Conservation (phyloP, 1,140 invertebrate species). For the Ceratosolen solmsi region DNA sequence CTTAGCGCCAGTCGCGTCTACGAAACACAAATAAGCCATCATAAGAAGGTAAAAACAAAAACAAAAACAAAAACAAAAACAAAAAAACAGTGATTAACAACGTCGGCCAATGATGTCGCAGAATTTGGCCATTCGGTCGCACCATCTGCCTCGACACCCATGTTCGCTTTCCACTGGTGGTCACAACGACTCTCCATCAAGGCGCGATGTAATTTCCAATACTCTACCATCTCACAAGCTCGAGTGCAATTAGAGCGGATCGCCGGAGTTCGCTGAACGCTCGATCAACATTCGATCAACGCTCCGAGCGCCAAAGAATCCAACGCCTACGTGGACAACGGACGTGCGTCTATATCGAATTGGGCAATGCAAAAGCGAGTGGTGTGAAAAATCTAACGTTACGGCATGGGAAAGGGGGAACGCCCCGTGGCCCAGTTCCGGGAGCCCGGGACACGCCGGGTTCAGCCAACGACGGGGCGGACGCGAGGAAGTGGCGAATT, state of each 20-base stretch:
- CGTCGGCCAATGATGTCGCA: background rate
- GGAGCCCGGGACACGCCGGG: background rate
- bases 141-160: background rate
- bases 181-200: no score
- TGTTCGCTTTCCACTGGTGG: background rate
- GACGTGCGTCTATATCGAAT: no score
- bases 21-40: no score
- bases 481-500: slow-evolving; percentile 51
- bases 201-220: no score
- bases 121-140: background rate
- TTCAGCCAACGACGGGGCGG: background rate
- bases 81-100: background rate
- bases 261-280: no score
- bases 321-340: background rate
- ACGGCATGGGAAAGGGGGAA: background rate
- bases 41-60: background rate
- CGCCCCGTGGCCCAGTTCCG: background rate
- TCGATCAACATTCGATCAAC: background rate
- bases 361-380: no score
- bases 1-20: no score
- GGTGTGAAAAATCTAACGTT: slow-evolving; percentile 3
- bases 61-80: background rate
- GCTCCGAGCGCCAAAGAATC: background rate
- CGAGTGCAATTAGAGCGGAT: no score
- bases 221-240: no score